Percentiles rank a stretch among this genome's conserved stretches.
Conservation (phyloP, 2,113 vertebrate genomes). For the Stegastes partitus region DNA sequence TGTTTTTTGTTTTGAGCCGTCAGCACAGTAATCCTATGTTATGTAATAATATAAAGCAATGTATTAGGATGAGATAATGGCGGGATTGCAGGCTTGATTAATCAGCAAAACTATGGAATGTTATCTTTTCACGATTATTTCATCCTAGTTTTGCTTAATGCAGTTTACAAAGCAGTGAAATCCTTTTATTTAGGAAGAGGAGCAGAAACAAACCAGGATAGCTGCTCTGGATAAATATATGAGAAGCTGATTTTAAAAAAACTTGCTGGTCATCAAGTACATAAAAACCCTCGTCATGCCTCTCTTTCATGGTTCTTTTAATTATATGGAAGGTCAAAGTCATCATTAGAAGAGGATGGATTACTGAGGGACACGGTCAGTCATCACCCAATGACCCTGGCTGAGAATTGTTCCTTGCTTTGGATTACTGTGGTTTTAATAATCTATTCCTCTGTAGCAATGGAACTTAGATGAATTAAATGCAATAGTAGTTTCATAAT, state of each 20-base stretch:
- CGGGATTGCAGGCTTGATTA: constrained; percentile 12
- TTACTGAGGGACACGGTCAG: constrained; percentile 8
- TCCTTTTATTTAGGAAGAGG: no score
- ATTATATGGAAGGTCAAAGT: constrained; percentile 42
- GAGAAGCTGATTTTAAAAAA: background rate
- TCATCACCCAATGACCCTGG: constrained; percentile 20
- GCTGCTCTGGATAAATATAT: background rate
- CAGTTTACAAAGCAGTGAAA: background rate
- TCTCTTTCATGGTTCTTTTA: background rate
- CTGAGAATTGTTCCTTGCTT: constrained; percentile 7
- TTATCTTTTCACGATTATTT: constrained; percentile 2
- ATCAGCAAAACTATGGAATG: constrained; percentile 23
- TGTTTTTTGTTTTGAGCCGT: constrained; percentile 38
- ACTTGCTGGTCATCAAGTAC: constrained; percentile 4
- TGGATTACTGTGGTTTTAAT: background rate
- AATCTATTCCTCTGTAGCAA: background rate
- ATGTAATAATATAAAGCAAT: constrained; percentile 43
- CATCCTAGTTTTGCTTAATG: background rate
- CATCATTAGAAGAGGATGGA: constrained; percentile 36
- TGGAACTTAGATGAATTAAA: background rate
- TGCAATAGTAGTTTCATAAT: background rate
- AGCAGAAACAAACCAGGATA: background rate
- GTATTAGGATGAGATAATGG: constrained; percentile 45
- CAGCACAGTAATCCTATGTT: constrained; percentile 49
- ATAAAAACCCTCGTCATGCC: constrained; percentile 16